Base-by-base conservation (phyloP, 2,113 vertebrate genomes). In the Ursus arctos region DNA sequence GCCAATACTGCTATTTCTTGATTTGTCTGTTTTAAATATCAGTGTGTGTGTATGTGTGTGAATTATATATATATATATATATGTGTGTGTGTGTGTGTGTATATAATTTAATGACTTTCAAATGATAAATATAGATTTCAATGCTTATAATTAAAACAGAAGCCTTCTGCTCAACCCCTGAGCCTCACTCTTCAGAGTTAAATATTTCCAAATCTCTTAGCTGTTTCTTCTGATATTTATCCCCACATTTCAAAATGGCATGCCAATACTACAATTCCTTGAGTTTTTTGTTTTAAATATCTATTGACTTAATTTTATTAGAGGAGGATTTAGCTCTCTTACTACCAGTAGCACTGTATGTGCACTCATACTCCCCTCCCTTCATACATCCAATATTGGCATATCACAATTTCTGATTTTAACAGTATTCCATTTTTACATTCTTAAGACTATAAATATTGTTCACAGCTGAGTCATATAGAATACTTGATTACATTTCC, bases 201-300 rank as follows among this genome's bases (percentile, higher is more conserved):
- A 96, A 94, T 65, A 95, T 51, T 72, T 95, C 26, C 49, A 90
- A 81, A 71, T 92, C 26, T 94, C 40, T 72, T 85, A 69, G 22
- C 57, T 59, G 9, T 95, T 91, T 94, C 57, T 94, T 79, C 59
- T 97, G 53, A 93, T 95, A 94, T 79, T 88, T 92, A 88, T 71
- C 36, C 95, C 43, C 33, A 83, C 36, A 65, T 95, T 86, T 95
- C 51, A 72, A 94, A 97, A 93, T 94, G 86, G 33, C 76, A 91
- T 79, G 71, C 84, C 51, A 86, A 81, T 95, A 82, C 71, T 91
- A 33, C 57, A 96, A 10, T 92, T 96, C 91, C 26, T 72, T 74
- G 15, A 36, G 59, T 63, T 81, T 43, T 94, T 97, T 93, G n/a
- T 77, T 94, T 93, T 95, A 96, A 91, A 80, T 97, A 95, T 92